Evolutionary conservation across 1,140 invertebrate genomes (phyloP).

Genomic region (Drosophila azteca): DNA sequence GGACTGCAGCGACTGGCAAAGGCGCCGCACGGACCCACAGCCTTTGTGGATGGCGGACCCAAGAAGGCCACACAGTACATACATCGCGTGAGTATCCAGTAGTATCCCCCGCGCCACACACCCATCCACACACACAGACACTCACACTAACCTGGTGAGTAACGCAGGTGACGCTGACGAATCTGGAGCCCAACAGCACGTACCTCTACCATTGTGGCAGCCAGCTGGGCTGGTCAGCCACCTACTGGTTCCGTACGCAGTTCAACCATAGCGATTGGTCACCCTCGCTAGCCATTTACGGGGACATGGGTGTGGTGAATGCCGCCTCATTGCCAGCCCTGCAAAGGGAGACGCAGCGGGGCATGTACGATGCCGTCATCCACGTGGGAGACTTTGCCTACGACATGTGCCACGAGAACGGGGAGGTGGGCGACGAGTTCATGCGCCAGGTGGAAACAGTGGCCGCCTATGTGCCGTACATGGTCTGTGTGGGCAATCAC

Average conservation of each 20-base stretch:
- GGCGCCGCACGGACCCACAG: slow-evolving; percentile 84
- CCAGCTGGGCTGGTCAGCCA: slow-evolving; percentile 90
- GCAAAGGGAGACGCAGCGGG: slow-evolving; percentile 91
- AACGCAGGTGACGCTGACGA: slow-evolving; percentile 86
- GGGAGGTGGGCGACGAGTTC: slow-evolving; percentile 93
- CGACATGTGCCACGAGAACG: slow-evolving; percentile 94
- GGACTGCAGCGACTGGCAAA: slow-evolving; percentile 83
- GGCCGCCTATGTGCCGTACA: slow-evolving; percentile 95
- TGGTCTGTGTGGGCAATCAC: slow-evolving; percentile 96
- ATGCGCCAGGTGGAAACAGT: slow-evolving; percentile 95
- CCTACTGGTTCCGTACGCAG: slow-evolving; percentile 90
- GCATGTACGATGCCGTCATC: slow-evolving; percentile 93
- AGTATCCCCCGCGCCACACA: too few relatives aligned
- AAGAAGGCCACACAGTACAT: slow-evolving; percentile 90
- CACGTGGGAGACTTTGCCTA: slow-evolving; percentile 99
- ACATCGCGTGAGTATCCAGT: slow-evolving; percentile 88
- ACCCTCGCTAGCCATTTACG: slow-evolving; percentile 92
- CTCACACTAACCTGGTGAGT: neutral
- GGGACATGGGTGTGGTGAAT: slow-evolving; percentile 96
- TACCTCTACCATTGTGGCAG: slow-evolving; percentile 95
- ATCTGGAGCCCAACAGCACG: slow-evolving; percentile 86
- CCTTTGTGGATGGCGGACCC: slow-evolving; percentile 91
- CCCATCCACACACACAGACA: too few relatives aligned
- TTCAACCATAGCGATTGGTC: slow-evolving; percentile 88
- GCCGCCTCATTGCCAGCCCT: slow-evolving; percentile 92